Evolutionary conservation across 2,888 invertebrate species (phyloP), one percentile per base, ranked within the genome.

Genomic region (Liposcelis brunnea): DNA sequence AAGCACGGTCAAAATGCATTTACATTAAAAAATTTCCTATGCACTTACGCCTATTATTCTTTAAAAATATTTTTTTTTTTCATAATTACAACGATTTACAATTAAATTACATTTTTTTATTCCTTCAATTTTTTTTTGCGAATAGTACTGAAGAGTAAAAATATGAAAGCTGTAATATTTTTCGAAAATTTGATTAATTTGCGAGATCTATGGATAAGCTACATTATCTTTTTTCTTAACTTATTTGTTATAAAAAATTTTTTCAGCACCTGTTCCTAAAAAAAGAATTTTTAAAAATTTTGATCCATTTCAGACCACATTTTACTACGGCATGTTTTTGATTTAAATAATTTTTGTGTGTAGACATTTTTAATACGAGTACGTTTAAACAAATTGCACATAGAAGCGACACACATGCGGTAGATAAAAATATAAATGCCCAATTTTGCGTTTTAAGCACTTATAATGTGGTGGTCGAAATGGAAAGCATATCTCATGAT

Each of bases 251-350:
- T 26, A 26, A 26, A 26, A 26, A 26, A 26, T 31, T 35, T 40
- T 2, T 2, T 42, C 7, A 16, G 18, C 21, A 21, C 8, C 36
- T 31, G 10, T 34, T 43, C n/a, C 21, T 11, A 12, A 48, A 42
- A 37, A 45, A 43, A 49, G 35, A 51, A 50, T 34, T 26, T 35
- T 38, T 45, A 32, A 15, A 31, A 18, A 31, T 47, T 46, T 10
- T 18, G 4, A 10, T 45, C 14, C 52, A 48, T 7, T 11, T 31
- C 26, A 18, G 26, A 2, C n/a, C 19, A 31, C 31, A 19, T 34
- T 40, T 15, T 14, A n/a, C 33, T 32, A 12, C 16, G 12, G 35
- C 35, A 35, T 35, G 35, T 35, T 35, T 7, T 26, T n/a, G n/a
- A 26, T 6, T 26, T 26, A 26, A 4, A 4, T 8, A 26, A 26